Evolutionary conservation across 1,140 invertebrate species (phyloP).

Genomic region (Drosophila kikkawai): DNA sequence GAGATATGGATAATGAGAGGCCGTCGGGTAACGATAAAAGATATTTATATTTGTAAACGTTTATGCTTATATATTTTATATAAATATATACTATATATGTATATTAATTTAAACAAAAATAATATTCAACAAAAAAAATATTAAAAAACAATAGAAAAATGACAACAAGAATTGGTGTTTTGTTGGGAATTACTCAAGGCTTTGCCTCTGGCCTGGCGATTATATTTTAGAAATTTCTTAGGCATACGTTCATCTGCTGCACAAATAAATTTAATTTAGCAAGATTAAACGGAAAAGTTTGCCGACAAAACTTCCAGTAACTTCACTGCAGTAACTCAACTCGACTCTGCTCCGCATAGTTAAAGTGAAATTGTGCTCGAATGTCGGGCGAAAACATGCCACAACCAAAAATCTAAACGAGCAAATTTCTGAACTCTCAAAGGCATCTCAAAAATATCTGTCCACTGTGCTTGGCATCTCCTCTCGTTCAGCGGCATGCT

Average conservation of each 20-base stretch:
- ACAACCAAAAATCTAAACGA: constrained; percentile 28
- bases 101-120: constrained; percentile 62
- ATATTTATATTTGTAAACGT: constrained; percentile 82
- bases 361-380: constrained; percentile 12
- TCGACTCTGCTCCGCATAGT: constrained; percentile 5
- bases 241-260: not conserved
- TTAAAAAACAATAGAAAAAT: constrained; percentile 58
- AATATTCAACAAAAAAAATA: constrained; percentile 51
- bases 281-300: constrained; percentile 31
- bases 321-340: constrained; percentile 27
- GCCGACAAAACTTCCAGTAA: constrained; percentile 5
- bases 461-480: constrained; percentile 26
- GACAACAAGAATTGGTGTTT: constrained; percentile 27
- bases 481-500: constrained; percentile 20
- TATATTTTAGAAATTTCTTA: not conserved
- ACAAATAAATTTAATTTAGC: constrained; percentile 22
- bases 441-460: constrained; percentile 27
- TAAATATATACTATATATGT: constrained; percentile 61
- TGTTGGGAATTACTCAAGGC: not conserved
- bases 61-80: constrained; percentile 83
- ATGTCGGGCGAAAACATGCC: constrained; percentile 8
- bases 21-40: constrained; percentile 67
- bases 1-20: constrained; percentile 38
- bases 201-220: not conserved
- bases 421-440: constrained; percentile 14